Percentiles rank a stretch among this genome's conserved stretches.
Conservation (phyloP, 2,113 vertebrate species). For the Laticauda colubrina region DNA sequence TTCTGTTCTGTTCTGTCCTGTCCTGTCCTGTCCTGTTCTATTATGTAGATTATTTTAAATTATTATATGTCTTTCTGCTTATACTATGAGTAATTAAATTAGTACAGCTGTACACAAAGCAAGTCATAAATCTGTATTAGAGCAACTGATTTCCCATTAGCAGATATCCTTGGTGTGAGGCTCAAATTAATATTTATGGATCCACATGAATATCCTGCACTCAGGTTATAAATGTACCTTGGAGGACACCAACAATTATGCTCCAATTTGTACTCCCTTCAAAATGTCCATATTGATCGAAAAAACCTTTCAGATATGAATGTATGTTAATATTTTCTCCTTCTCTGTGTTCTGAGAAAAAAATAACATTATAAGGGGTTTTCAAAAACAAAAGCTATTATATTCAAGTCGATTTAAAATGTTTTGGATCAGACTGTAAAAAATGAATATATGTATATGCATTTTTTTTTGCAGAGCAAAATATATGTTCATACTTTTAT, state of each 20-base stretch:
- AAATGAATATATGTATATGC: constrained; percentile 17
- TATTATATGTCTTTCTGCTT: constrained; percentile 51
- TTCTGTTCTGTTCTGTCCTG: too few relatives aligned
- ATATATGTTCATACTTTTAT: background rate
- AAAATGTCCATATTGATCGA: constrained; percentile 42
- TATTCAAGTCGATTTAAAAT: background rate
- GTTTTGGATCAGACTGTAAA: constrained; percentile 22
- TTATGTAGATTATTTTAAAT: constrained; percentile 57
- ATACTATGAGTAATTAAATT: constrained; percentile 62
- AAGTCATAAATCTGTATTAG: constrained; percentile 67
- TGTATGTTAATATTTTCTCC: constrained; percentile 14
- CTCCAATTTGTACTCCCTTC: constrained; percentile 29
- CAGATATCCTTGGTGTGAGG: constrained; percentile 53
- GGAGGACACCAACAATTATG: constrained; percentile 54
- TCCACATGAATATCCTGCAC: constrained; percentile 43
- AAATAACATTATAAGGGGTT: constrained; percentile 18
- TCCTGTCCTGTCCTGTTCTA: too few relatives aligned
- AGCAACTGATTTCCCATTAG: constrained; percentile 58
- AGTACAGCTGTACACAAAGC: constrained; percentile 56
- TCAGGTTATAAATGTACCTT: constrained; percentile 47
- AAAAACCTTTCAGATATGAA: constrained; percentile 47
- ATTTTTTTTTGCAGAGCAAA: constrained; percentile 20
- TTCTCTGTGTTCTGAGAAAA: constrained; percentile 41
- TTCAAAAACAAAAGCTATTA: constrained; percentile 1
- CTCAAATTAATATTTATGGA: constrained; percentile 65